Base-by-base conservation (phyloP, 1,140 invertebrate genomes). In the Meloidogyne exigua region DNA sequence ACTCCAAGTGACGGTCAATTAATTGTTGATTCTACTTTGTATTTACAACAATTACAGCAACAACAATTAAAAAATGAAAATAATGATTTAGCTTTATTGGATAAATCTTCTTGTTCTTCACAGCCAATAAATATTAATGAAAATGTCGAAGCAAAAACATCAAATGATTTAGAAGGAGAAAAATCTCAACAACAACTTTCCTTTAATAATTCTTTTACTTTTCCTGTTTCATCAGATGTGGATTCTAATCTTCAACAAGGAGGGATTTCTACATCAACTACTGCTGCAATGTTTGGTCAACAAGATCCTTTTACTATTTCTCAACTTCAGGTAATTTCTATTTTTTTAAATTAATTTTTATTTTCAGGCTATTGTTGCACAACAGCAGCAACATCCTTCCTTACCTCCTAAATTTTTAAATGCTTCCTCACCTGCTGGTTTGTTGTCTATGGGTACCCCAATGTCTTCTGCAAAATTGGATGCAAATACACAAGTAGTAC, bases 361-460 rank as follows among this genome's bases (percentile, higher is more conserved):
- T 4, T 9, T 57, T 57, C 21, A n/a, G 49, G 49, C 49, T 57
- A n/a, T 57, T 57, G 49, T 57, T n/a, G 49, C 3, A 3, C 32
- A 25, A 12, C 21, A 57, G 1, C 36, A 23, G n/a, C n/a, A 28
- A n/a, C 11, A 15, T 49, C 69, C 10, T 39, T 9, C 39, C 1
- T 18, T n/a, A n/a, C 32, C 62, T 26, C 26, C 36, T n/a, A 32
- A 44, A 15, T 44, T 44, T 18, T 9, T 71, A 26, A 57, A 44
- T 21, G 32, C 12, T 11, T 26, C 69, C 11, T 71, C 32, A 15
- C 26, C 39, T 13, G 1, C 69, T 3, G 69, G 69, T 28, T 62
- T 71, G 25, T 62, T 71, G 44, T 71, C 69, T 23, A 18, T 71
- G 15, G 69, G 69, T 15, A 71, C 69, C 26, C 69, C 69, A 57